A percentile compares a stretch with the other conserved stretches of the same genome.
These are phyloP conservation scores for Cartodere bifasciata DNA, from an alignment of 2,888 invertebrate species.

Conservation along the genomic window DNA sequence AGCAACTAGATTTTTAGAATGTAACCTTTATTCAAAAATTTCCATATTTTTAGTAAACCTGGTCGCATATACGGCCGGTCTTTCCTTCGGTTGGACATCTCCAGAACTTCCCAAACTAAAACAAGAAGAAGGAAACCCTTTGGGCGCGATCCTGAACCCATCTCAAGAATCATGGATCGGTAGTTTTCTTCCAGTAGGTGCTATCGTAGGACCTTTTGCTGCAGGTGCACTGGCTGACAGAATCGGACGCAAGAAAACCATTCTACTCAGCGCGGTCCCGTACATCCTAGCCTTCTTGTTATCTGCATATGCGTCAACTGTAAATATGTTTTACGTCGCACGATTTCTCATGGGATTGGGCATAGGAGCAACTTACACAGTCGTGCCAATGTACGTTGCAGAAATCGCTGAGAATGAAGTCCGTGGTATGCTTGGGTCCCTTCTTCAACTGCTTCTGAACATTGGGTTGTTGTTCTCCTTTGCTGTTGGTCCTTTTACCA, in stretches of 20 bases:
- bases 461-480: slow-evolving; percentile 59
- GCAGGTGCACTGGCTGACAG: slow-evolving; percentile 53
- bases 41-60: slow-evolving; percentile 39
- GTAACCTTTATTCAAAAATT: too few species aligned
- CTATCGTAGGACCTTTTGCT: slow-evolving; percentile 51
- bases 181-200: slow-evolving; percentile 37
- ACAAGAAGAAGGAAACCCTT: slow-evolving; percentile 22
- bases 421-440: slow-evolving; percentile 72
- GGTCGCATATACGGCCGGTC: slow-evolving; percentile 36
- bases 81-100: slow-evolving; percentile 39
- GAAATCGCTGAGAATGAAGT: slow-evolving; percentile 72
- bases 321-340: slow-evolving; percentile 42
- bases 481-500: slow-evolving; percentile 55
- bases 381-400: slow-evolving; percentile 75
- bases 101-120: slow-evolving; percentile 30
- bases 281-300: slow-evolving; percentile 57
- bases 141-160: slow-evolving; percentile 22
- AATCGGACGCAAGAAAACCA: slow-evolving; percentile 54
- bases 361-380: slow-evolving; percentile 56
- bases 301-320: slow-evolving; percentile 41
- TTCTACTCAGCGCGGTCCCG: slow-evolving; percentile 50
- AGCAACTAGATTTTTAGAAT: too few species aligned
- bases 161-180: slow-evolving; percentile 41
- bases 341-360: slow-evolving; percentile 50
- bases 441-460: slow-evolving; percentile 61